These are phyloP conservation scores for Luidia sarsii DNA, from an alignment of 53 echinoderm and acorn worm genomes.

Conservation along the genomic window DNA sequence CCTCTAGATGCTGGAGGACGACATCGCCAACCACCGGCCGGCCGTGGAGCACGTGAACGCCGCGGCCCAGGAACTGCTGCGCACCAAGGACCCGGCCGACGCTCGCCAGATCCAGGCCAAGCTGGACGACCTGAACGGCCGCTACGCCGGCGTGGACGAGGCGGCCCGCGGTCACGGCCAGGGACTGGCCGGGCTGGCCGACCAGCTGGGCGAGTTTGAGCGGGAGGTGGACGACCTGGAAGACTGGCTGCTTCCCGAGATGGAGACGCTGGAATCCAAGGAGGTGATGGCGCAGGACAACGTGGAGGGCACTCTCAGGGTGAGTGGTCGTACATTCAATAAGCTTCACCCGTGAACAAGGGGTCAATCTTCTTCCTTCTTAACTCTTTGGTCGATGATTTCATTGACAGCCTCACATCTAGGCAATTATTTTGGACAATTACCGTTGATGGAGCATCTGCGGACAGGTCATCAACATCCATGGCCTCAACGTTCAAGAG, in stretches of 20 bases:
- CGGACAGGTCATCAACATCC: too few relatives aligned
- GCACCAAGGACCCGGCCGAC: constrained; percentile 68
- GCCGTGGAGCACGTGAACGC: constrained; percentile 81
- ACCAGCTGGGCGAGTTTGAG: constrained; percentile 86
- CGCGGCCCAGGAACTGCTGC: constrained; percentile 78
- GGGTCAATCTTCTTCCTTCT: too few relatives aligned
- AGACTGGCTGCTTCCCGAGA: constrained; percentile 89
- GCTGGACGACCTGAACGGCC: constrained; percentile 77
- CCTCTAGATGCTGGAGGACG: constrained; percentile 76
- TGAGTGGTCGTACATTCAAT: too few relatives aligned
- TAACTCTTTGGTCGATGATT: too few relatives aligned
- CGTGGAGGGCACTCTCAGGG: constrained; percentile 80
- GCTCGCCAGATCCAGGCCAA: constrained; percentile 74
- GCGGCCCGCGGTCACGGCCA: constrained; percentile 71
- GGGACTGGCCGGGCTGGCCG: constrained; percentile 63
- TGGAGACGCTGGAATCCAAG: constrained; percentile 81
- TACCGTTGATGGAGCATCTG: too few relatives aligned
- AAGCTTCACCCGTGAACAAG: too few relatives aligned
- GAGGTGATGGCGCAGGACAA: constrained; percentile 82
- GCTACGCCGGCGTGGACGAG: constrained; percentile 69
- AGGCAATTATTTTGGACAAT: too few relatives aligned
- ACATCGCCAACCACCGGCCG: constrained; percentile 89
- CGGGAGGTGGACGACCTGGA: constrained; percentile 89
- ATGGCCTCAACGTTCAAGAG: too few relatives aligned
- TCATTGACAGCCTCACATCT: too few relatives aligned